phyloP scores from a whole-genome alignment of 2,797 vertebrate species.

The Tarsius wallacei region DNA sequence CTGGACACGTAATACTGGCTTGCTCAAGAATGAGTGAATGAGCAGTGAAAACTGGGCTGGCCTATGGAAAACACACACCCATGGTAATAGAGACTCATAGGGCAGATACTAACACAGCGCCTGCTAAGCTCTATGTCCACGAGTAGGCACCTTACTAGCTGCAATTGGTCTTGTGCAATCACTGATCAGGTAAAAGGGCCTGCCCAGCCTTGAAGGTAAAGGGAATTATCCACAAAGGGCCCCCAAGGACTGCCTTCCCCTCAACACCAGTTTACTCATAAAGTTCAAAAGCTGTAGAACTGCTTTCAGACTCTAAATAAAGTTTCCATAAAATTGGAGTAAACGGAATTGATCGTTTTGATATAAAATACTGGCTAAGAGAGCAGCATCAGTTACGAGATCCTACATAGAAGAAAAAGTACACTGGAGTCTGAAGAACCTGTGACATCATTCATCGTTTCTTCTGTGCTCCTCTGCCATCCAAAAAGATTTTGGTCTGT shows the following conservation, averaged over 20 bases:
- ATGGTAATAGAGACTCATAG: not conserved
- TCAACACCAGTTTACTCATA: not conserved
- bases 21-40: not conserved
- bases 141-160: not conserved
- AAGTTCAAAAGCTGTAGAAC: not conserved
- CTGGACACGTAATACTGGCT: not conserved
- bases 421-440: not conserved
- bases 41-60: not conserved
- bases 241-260: not conserved
- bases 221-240: not conserved
- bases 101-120: not conserved
- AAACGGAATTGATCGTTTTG: not conserved
- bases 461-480: not conserved
- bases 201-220: not conserved
- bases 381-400: not conserved
- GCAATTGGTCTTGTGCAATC: not conserved
- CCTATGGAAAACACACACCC: accelerated
- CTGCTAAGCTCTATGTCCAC: accelerated
- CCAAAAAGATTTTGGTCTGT: not conserved
- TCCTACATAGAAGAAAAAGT: not conserved
- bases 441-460: not conserved
- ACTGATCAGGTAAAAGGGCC: not conserved
- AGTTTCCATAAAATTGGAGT: not conserved
- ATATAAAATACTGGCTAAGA: not conserved
- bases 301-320: not conserved